A percentile compares a stretch with the other conserved stretches of the same genome.
phyloP scores from a whole-genome alignment of 2,797 vertebrate genomes.

The Amazona finschi region DNA sequence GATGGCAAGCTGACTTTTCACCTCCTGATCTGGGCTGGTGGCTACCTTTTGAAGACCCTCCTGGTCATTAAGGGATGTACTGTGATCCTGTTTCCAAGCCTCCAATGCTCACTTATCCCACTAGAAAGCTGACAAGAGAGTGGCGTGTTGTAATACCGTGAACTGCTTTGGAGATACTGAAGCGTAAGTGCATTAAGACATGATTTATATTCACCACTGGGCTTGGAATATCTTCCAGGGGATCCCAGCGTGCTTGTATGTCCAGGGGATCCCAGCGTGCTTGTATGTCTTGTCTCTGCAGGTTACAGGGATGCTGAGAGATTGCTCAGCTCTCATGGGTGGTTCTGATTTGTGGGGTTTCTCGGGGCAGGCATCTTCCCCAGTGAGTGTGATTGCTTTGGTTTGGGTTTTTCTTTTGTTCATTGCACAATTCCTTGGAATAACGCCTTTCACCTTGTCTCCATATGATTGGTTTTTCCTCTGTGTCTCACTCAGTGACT shows the following conservation, averaged over 20 bases:
- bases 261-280: not conserved
- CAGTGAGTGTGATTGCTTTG: not conserved
- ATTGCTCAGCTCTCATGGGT: accelerated
- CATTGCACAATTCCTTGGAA: constrained; percentile 17
- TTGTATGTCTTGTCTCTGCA: not conserved
- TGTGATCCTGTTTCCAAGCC: not conserved
- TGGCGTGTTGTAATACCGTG: accelerated
- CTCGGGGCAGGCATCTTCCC: not conserved
- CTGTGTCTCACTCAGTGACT: not conserved
- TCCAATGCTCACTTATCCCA: accelerated
- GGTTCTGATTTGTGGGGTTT: not conserved
- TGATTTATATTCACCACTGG: not conserved
- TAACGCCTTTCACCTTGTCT: not conserved
- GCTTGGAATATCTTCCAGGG: not conserved
- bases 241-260: not conserved
- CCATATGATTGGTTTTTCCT: not conserved
- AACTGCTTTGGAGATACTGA: not conserved
- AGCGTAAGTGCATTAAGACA: not conserved
- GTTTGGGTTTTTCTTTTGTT: not conserved
- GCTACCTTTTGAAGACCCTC: not conserved
- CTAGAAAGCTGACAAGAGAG: not conserved
- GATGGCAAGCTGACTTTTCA: not conserved
- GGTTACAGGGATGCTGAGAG: not conserved
- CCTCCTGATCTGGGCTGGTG: not conserved
- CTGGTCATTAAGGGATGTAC: accelerated